Evolutionary conservation across 1,140 invertebrate species (phyloP).

Genomic region (Hirudo medicinalis): DNA sequence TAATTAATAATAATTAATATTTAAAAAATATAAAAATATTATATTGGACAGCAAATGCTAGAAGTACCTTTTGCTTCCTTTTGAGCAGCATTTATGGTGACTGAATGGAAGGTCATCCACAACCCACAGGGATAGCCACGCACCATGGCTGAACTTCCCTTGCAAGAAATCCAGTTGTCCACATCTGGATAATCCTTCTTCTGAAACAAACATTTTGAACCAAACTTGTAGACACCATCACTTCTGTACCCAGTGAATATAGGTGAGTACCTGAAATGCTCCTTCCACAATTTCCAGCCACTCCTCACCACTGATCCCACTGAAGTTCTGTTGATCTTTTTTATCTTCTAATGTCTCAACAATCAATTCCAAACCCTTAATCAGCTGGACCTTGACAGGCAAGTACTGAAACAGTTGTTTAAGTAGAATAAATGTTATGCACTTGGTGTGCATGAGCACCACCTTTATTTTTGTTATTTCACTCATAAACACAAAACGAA

Average conservation of each 20-base stretch:
- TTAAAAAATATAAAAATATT: no score
- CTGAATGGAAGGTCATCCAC: slow-evolving; percentile 85
- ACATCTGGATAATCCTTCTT: slow-evolving; percentile 7
- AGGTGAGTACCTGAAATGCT: not conserved
- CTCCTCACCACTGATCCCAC: not conserved
- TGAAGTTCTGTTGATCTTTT: not conserved
- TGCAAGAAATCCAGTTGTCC: slow-evolving; percentile 61
- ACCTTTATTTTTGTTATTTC: no score
- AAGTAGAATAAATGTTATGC: no score
- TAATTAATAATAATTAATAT: no score
- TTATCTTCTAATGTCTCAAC: not conserved
- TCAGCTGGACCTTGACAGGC: no score
- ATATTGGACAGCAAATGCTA: no score
- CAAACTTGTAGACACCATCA: not conserved
- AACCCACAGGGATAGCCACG: slow-evolving; percentile 71
- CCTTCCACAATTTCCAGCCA: not conserved
- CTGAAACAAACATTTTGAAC: slow-evolving; percentile 4
- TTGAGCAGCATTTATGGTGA: slow-evolving; percentile 57
- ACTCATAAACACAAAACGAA: no score
- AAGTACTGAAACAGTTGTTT: no score
- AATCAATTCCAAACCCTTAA: no score
- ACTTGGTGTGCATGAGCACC: no score
- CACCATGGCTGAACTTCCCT: slow-evolving; percentile 54
- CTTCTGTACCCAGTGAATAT: not conserved
- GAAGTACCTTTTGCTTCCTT: no score